These are phyloP conservation scores for Hydrophis major DNA, from an alignment of 2,797 vertebrate genomes.

Conservation along the genomic window DNA sequence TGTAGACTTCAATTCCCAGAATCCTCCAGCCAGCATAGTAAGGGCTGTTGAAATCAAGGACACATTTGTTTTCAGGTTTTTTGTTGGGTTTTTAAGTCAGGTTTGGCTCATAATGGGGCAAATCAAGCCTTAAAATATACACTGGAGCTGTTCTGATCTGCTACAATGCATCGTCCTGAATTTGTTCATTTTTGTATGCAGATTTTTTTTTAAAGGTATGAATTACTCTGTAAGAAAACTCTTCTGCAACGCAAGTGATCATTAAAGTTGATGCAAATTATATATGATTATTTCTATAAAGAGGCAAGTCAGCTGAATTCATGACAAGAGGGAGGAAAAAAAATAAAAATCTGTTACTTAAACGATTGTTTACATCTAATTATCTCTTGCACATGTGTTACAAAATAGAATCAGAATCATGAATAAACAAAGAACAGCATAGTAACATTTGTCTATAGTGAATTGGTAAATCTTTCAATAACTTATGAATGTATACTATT, in stretches of 20 bases:
- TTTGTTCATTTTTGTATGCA: background rate
- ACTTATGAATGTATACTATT: background rate
- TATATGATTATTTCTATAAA: conserved; percentile 31
- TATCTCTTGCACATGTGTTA: conserved; percentile 7
- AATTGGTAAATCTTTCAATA: conserved; percentile 12
- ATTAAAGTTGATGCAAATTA: conserved; percentile 36
- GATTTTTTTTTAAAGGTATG: conserved; percentile 12
- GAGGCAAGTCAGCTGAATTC: conserved; percentile 12
- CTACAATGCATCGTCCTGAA: background rate
- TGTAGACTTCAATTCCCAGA: too few species aligned
- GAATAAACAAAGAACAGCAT: conserved; percentile 20
- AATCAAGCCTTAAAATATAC: conserved; percentile 14
- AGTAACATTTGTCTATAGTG: background rate
- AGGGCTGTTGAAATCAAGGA: background rate
- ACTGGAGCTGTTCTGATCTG: background rate
- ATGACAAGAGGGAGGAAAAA: background rate
- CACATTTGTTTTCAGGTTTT: background rate
- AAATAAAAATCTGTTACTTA: background rate
- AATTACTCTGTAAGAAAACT: conserved; percentile 21
- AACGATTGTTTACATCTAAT: conserved; percentile 23
- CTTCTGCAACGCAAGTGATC: background rate
- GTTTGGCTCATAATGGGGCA: conserved; percentile 1
- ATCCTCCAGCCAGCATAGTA: too few species aligned
- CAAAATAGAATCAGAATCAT: conserved; percentile 7
- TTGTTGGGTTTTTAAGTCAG: background rate